Conservation (phyloP, 2,113 vertebrate genomes). For the Lethenteron reissneri region DNA sequence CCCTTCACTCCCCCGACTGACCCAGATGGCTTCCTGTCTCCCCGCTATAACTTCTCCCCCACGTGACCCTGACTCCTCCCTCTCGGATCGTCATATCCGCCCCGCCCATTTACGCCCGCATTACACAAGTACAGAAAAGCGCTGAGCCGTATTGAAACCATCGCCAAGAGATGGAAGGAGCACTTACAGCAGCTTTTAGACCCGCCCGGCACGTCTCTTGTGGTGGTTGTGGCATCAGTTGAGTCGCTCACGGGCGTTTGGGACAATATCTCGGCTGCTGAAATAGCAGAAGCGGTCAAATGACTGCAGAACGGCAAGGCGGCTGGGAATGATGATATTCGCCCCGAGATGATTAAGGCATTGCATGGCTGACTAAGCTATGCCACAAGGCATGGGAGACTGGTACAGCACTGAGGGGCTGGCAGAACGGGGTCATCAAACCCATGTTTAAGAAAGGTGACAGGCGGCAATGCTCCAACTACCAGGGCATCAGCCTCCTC, state of each 20-base stretch:
- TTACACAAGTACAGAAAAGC: too few relatives aligned
- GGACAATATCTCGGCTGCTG: neutral
- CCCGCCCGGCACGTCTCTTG: neutral
- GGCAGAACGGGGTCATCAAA: neutral
- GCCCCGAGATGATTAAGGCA: neutral
- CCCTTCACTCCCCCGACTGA: too few relatives aligned
- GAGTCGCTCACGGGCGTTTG: neutral
- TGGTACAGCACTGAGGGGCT: neutral
- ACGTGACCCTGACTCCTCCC: too few relatives aligned
- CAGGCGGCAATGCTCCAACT: neutral
- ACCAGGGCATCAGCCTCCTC: neutral
- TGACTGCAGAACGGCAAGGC: neutral
- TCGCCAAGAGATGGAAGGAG: neutral
- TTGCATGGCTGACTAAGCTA: slow-evolving; percentile 3
- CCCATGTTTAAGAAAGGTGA: slow-evolving; percentile 6
- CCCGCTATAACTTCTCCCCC: too few relatives aligned
- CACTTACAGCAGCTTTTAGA: too few relatives aligned
- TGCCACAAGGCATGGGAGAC: neutral
- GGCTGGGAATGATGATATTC: neutral
- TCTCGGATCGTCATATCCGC: too few relatives aligned
- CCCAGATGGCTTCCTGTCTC: too few relatives aligned
- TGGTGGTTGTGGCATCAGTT: neutral
- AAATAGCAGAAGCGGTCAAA: neutral
- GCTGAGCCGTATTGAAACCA: too few relatives aligned
- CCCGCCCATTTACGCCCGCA: too few relatives aligned